Evolutionary conservation across 2,888 invertebrate species (phyloP).

Genomic region (Sinodicranocentrus sp.): DNA sequence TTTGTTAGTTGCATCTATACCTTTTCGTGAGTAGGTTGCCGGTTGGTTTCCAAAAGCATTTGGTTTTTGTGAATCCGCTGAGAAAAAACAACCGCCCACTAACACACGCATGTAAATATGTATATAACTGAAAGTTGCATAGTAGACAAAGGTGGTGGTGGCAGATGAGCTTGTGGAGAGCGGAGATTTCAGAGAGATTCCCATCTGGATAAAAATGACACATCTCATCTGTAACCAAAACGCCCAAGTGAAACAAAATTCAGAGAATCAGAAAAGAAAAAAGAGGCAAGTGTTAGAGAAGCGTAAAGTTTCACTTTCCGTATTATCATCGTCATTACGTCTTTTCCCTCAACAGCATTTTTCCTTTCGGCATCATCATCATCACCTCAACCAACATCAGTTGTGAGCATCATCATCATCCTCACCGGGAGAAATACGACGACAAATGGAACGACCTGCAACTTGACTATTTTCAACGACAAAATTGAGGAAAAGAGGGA

Average conservation of each 20-base stretch:
- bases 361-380: conserved; percentile 8
- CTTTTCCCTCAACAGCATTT: not conserved
- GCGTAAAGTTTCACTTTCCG: conserved; percentile 15
- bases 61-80: not conserved
- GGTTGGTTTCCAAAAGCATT: not conserved
- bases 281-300: not conserved
- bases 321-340: not conserved
- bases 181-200: conserved; percentile 1
- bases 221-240: conserved; percentile 20
- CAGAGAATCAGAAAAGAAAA: not conserved
- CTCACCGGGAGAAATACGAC: not conserved
- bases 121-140: not conserved
- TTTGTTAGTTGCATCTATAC: too few relatives aligned
- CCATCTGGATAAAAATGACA: conserved; percentile 37
- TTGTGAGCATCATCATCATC: not conserved
- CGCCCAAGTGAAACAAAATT: not conserved
- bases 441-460: not conserved
- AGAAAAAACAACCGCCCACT: conserved; percentile 7
- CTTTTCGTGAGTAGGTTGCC: too few relatives aligned
- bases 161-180: conserved; percentile 1
- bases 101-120: not conserved
- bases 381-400: not conserved
- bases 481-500: conserved; percentile 26
- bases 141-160: not conserved
- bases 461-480: not conserved